Percentiles rank a stretch among this genome's conserved stretches.
Conservation (phyloP, 2,797 vertebrate genomes). For the Sebastes steindachneri region DNA sequence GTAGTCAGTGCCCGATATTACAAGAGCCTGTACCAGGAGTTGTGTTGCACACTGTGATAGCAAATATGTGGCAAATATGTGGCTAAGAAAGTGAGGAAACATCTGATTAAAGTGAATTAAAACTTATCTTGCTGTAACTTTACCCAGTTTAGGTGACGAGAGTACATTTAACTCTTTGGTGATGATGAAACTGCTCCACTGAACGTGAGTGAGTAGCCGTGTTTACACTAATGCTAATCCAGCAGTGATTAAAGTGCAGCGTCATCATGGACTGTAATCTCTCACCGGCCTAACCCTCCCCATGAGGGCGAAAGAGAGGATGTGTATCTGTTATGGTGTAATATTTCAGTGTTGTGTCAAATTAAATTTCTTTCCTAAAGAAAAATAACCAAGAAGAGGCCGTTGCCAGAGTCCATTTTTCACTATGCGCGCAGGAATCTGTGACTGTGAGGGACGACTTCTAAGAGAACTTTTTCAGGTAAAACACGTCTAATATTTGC, state of each 20-base stretch:
- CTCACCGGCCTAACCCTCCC: constrained; percentile 11
- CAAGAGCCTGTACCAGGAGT: too few species aligned
- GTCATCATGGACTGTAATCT: constrained; percentile 67
- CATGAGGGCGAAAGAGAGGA: not conserved
- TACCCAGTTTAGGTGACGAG: not conserved
- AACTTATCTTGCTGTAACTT: not conserved
- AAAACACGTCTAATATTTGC: not conserved
- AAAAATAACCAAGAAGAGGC: not conserved
- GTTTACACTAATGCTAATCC: constrained; percentile 63
- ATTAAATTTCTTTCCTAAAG: not conserved
- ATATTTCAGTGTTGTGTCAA: not conserved
- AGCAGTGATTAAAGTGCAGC: constrained; percentile 48
- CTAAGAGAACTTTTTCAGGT: constrained; percentile 11
- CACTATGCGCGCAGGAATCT: not conserved
- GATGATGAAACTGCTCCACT: not conserved
- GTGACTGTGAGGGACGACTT: not conserved
- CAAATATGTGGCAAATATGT: not conserved
- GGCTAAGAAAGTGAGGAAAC: not conserved
- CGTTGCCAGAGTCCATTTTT: not conserved
- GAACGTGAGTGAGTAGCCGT: not conserved
- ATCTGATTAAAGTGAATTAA: not conserved
- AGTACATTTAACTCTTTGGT: not conserved
- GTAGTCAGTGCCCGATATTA: too few species aligned
- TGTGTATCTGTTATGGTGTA: not conserved
- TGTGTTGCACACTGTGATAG: too few species aligned